Evolutionary conservation across 2,888 invertebrate genomes (phyloP).

Genomic region (Leucania comma): DNA sequence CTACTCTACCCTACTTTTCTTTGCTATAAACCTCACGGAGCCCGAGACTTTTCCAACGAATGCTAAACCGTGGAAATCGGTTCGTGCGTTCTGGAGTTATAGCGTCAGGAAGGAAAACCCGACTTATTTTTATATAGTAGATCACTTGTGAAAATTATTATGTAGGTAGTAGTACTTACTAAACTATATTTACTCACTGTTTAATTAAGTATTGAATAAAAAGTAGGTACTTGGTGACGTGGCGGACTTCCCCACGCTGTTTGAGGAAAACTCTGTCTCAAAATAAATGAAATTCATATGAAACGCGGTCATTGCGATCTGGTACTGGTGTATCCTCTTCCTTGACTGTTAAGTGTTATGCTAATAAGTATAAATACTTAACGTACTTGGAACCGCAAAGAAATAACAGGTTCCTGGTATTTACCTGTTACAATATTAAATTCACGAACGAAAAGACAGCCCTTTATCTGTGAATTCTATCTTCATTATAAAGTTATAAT

Average conservation of each 20-base stretch:
- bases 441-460: too few species aligned
- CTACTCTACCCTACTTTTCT: too few species aligned
- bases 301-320: constrained; percentile 32
- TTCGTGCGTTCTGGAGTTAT: too few species aligned
- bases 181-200: not conserved
- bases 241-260: constrained; percentile 18
- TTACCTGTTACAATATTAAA: not conserved
- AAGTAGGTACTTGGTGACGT: not conserved
- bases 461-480: too few species aligned
- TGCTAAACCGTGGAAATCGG: too few species aligned
- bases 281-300: constrained; percentile 22
- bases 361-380: not conserved
- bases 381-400: too few species aligned
- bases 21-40: too few species aligned
- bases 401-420: not conserved
- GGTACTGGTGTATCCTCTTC: constrained; percentile 11
- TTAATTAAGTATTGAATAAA: constrained; percentile 2
- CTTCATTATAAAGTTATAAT: too few species aligned
- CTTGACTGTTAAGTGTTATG: not conserved
- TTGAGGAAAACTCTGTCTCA: constrained; percentile 32
- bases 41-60: too few species aligned
- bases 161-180: not conserved
- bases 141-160: too few species aligned
- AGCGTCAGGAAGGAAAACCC: too few species aligned
- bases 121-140: too few species aligned